phyloP scores from a whole-genome alignment of 2,797 vertebrate genomes.

The Coranthus polyacanthus region DNA sequence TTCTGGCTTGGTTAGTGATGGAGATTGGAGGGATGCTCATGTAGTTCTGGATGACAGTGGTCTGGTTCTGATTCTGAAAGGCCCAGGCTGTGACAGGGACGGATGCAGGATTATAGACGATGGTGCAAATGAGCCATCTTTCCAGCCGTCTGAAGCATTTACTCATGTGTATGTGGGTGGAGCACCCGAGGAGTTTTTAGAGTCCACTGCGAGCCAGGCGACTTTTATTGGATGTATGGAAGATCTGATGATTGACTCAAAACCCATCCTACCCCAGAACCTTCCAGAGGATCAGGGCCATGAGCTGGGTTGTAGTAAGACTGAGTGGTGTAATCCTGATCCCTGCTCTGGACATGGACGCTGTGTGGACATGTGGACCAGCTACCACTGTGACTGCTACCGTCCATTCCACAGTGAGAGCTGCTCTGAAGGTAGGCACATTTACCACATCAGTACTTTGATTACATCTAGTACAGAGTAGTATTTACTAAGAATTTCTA shows the following conservation, averaged over 20 bases:
- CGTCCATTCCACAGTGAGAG: conserved; percentile 87
- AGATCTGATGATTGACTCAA: conserved; percentile 87
- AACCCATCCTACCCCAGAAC: conserved; percentile 81
- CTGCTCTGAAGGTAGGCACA: conserved; percentile 87
- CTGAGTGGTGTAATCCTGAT: conserved; percentile 87
- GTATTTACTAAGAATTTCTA: no score
- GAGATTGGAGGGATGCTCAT: conserved; percentile 86
- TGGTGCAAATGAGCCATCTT: conserved; percentile 45
- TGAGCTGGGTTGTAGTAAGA: conserved; percentile 87
- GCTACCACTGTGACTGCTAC: conserved; percentile 88
- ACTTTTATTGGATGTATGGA: conserved; percentile 91
- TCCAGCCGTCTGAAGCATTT: conserved; percentile 65
- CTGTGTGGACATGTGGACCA: conserved; percentile 93
- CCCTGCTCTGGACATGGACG: conserved; percentile 87
- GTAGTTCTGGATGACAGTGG: conserved; percentile 70
- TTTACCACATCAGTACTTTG: neutral
- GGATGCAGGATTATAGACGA: conserved; percentile 69
- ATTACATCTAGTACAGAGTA: no score
- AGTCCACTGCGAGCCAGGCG: conserved; percentile 60
- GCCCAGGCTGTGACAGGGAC: conserved; percentile 79
- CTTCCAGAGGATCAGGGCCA: conserved; percentile 60
- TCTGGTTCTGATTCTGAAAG: conserved; percentile 84
- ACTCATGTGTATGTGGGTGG: conserved; percentile 81
- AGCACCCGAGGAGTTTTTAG: conserved; percentile 73
- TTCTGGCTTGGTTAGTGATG: conserved; percentile 82